Evolutionary conservation across 2,888 invertebrate species (phyloP), one percentile per base, ranked within the genome.

Genomic region (Acronicta leporina): DNA sequence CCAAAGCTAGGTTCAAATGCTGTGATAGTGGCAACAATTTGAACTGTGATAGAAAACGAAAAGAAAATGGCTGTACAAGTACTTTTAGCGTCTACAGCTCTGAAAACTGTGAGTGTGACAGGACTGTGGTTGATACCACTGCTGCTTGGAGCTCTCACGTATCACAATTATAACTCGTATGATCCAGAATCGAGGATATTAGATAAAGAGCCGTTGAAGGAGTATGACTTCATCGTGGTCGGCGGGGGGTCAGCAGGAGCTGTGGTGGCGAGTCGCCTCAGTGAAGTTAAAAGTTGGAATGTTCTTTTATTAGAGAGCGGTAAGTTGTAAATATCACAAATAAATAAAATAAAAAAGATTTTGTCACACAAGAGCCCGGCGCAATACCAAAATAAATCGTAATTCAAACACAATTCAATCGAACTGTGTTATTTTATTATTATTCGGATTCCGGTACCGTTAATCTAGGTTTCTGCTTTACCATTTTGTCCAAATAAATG

Each of bases 241-340:
- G 98, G 98, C 4, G 98, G 97, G 2, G 98, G 98, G 0, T 98
- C 98, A 0, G 98, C 98, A 0, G 98, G 98, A 0, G 98, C 98
- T 0, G 98, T 98, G 1, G 96, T 98, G 1, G 98, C 98, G 9
- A 97, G 95, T 83, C 95, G 98, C 15, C 90, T 98, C 46, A 96
- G 97, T 14, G 98, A 98, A 88, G 92, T 97, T 43, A 95, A 96
- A 6, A 94, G 95, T 44, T 98, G 97, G 97, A 96, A 96, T 68
- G 96, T 97, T 0, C 93, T 98, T 33, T 92, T 98, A 7, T 87
- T 98, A 50, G 98, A 98, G 91, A 97, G 97, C 44, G 94, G 94
- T 94, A 81, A 85, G 89, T 75, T 20, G 4, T 20, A 20, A n/a
- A 20, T 20, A 20, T 4, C 2, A 20, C 2, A 20, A 20, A 20